These are phyloP conservation scores for Lasioglossum lativentre DNA, from an alignment of 2,888 invertebrate genomes.

Conservation along the genomic window DNA sequence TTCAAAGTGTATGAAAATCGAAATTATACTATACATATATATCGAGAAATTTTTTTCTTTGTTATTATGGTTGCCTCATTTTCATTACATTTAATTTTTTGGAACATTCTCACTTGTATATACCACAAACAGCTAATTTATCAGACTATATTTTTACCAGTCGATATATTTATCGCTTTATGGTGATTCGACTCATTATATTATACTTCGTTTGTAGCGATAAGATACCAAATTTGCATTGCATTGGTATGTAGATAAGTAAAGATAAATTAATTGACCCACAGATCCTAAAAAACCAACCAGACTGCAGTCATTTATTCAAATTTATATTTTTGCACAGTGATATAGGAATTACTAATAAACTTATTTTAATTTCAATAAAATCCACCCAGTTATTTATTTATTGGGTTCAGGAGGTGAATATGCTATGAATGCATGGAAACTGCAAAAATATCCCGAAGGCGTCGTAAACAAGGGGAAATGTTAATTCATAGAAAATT, in stretches of 20 bases:
- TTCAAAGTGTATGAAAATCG: too few species aligned
- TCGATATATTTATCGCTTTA: neutral
- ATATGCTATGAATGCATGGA: neutral
- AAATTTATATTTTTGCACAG: neutral
- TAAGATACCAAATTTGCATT: neutral
- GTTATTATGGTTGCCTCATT: too few species aligned
- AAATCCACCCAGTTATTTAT: neutral
- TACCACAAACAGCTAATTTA: neutral
- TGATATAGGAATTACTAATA: neutral
- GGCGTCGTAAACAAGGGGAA: too few species aligned
- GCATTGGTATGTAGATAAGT: constrained; percentile 1
- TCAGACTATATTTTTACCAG: neutral
- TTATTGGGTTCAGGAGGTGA: neutral
- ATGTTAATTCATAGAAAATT: too few species aligned
- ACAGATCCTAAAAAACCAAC: neutral
- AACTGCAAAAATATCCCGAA: too few species aligned
- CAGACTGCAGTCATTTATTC: neutral
- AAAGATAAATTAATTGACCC: neutral
- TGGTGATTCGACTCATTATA: neutral
- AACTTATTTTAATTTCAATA: neutral
- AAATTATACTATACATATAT: too few species aligned
- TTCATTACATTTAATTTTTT: neutral
- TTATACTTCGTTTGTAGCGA: neutral
- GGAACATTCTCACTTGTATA: neutral
- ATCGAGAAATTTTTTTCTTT: too few species aligned